Conservation (phyloP, 2,888 invertebrate genomes). For the Neoitamus cyanurus region DNA sequence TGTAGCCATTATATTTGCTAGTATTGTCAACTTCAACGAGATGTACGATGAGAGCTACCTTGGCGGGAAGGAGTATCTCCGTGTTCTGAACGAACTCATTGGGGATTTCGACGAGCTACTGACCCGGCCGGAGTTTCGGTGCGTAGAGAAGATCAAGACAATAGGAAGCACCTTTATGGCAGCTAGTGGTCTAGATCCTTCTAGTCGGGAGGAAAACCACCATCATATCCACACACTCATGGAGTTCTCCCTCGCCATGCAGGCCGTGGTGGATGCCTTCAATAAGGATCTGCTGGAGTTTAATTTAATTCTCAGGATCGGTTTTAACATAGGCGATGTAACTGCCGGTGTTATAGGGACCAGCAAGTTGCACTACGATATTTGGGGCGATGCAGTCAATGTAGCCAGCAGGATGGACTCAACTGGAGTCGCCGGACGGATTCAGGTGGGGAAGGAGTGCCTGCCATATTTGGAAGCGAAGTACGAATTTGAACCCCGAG, state of each 20-base stretch:
- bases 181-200: conserved; percentile 92
- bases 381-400: conserved; percentile 99
- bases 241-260: conserved; percentile 94
- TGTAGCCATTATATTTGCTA: conserved; percentile 94
- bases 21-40: conserved; percentile 96
- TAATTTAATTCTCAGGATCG: conserved; percentile 86
- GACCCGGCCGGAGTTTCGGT: conserved; percentile 81
- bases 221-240: conserved; percentile 86
- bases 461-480: conserved; percentile 75
- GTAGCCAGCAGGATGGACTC: conserved; percentile 98
- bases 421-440: conserved; percentile 87
- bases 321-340: conserved; percentile 94
- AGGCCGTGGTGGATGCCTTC: conserved; percentile 86
- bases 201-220: conserved; percentile 75
- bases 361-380: conserved; percentile 95
- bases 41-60: conserved; percentile 97
- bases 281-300: conserved; percentile 92
- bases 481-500: conserved; percentile 92
- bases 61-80: conserved; percentile 92
- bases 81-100: conserved; percentile 95
- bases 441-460: conserved; percentile 85
- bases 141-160: conserved; percentile 97
- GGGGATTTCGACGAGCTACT: conserved; percentile 96
- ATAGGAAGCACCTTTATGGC: conserved; percentile 98
- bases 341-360: conserved; percentile 97